A percentile compares a stretch with the other conserved stretches of the same genome.
These are phyloP conservation scores for Parnassius mnemosyne DNA, from an alignment of 2,888 invertebrate genomes.

Conservation along the genomic window DNA sequence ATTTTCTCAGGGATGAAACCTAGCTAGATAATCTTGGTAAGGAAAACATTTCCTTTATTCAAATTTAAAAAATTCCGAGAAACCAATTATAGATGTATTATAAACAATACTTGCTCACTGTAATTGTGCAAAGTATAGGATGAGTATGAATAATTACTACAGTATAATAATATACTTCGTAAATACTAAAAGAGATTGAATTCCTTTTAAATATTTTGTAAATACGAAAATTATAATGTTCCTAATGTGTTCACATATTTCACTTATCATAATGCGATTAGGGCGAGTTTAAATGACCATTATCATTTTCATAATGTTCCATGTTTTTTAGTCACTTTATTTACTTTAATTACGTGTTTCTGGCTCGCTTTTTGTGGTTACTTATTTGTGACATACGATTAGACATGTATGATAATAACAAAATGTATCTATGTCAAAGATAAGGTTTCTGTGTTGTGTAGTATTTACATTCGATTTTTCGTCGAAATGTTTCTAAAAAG, in stretches of 20 bases:
- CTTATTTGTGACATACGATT: slow-evolving; percentile 2
- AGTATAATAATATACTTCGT: background rate
- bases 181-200: background rate
- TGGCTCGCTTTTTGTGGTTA: background rate
- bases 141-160: background rate
- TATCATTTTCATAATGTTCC: background rate
- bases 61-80: background rate
- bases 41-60: background rate
- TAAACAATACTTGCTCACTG: too few relatives aligned
- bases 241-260: background rate
- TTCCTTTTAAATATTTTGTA: background rate
- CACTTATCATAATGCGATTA: slow-evolving; percentile 18
- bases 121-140: too few relatives aligned
- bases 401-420: too few relatives aligned
- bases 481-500: too few relatives aligned
- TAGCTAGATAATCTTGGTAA: too few relatives aligned
- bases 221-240: background rate
- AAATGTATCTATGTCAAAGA: too few relatives aligned
- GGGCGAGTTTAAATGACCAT: background rate
- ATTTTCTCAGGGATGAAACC: too few relatives aligned
- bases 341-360: too few relatives aligned
- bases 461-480: too few relatives aligned
- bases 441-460: too few relatives aligned
- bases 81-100: background rate
- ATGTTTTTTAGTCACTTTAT: too few relatives aligned